Base-by-base conservation (phyloP, 1,140 invertebrate genomes). In the Bombus impatiens region DNA sequence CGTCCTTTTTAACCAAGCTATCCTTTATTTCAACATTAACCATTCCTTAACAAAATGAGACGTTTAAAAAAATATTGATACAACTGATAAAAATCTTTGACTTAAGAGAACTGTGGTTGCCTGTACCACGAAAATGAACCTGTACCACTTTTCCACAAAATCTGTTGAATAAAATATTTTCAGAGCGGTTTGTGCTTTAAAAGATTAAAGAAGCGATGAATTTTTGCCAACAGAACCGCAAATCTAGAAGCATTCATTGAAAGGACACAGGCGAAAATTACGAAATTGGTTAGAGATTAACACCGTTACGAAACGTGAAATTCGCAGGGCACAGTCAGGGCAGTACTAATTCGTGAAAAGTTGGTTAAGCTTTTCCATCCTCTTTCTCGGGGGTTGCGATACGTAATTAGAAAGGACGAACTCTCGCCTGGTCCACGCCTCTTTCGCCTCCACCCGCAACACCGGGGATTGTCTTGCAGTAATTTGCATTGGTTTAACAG, bases 401-500 rank as follows among this genome's bases (percentile, higher is more conserved):
- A 89, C 86, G 86, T 91, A 93, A 93, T 94, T 90, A 90, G 89
- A 90, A 88, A 86, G 86, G 76, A 80, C 88, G 78, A 72, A 53
- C 83, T 79, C 67, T 40, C 40, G 40, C 25, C 40, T 18, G 22
- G 40, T 40, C 57, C 70, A 76, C 79, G 68, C 68, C 42, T 62
- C 67, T 68, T 83, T 68, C 57, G 32, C 18, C 68, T 18, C 28
- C 57, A 10, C 44, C 76, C 78, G 71, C 75, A 42, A 53, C 67
- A 78, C 40, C 74, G 57, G 77, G 81, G 86, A 82, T 87, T 90
- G 90, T 92, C 92, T 86, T 90, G 87, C 91, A 88, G 87, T 89
- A 91, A 90, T 91, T 93, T 90, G 87, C 85, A 88, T 84, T 88
- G 84, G 82, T 88, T 84, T 91, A 93, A 93, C 90, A 92, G 89